Conservation (phyloP, 2,113 vertebrate genomes). For the Aix galericulata region DNA sequence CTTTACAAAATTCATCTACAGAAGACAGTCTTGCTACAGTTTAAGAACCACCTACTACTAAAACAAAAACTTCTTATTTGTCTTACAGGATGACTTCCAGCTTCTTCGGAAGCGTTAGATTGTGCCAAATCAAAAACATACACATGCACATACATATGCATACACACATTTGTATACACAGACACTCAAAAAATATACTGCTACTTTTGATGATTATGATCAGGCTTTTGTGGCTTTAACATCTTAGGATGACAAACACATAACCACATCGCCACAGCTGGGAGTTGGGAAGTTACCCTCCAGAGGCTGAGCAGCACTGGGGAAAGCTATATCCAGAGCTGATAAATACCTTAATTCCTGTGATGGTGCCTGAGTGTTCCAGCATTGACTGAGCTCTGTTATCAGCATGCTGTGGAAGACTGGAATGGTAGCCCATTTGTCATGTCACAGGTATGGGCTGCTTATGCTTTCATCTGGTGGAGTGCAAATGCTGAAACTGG, state of each 20-base stretch:
- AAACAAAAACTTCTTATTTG: background rate
- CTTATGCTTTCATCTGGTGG: background rate
- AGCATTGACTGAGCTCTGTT: background rate
- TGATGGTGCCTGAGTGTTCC: background rate
- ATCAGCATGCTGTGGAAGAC: background rate
- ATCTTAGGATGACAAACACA: background rate
- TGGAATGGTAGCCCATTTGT: constrained; percentile 5
- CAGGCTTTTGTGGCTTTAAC: background rate
- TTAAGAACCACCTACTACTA: background rate
- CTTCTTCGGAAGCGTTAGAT: background rate
- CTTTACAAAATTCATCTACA: accelerated
- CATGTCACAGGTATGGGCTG: background rate
- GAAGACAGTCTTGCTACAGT: background rate
- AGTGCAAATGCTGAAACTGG: background rate
- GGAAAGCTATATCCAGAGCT: background rate
- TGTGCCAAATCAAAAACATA: background rate
- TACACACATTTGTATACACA: background rate
- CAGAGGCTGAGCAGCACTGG: background rate
- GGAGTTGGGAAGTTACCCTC: background rate
- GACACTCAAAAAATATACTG: background rate
- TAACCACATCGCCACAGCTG: background rate
- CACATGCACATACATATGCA: background rate
- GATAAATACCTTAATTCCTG: background rate
- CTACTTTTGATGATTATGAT: background rate
- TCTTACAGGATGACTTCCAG: background rate